Base-by-base conservation (phyloP, 2,888 invertebrate species). In the Eilema depressum region DNA sequence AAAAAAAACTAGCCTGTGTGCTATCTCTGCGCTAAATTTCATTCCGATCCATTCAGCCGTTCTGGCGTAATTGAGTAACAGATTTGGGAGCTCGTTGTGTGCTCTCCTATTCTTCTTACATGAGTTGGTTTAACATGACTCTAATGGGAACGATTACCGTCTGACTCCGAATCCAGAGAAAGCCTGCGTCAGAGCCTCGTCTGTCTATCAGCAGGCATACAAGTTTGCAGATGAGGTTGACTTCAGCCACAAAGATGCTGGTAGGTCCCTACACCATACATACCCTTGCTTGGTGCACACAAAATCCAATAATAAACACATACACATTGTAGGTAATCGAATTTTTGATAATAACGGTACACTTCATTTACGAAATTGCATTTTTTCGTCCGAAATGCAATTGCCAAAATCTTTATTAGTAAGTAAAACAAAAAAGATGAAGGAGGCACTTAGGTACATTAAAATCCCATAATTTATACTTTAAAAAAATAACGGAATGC, bases 401-500 rank as follows among this genome's bases (percentile, higher is more conserved):
- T 87, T 79, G 78, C 78, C 76, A 69, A 81, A 82, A 83, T 80
- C 83, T 79, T 83, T 86, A 84, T 86, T 82, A 83, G 76, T 81
- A 76, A 73, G 77, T 74, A 70, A 80, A 83, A 85, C 78, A 85
- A 87, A 86, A 87, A 85, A 80, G 74, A 47, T 75, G 81, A 83
- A 86, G 86, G 87, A 88, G 82, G 85, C 82, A 85, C 87, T 87
- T 85, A 83, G 77, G 83, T 81, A 83, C 88, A 89, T 91, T 88
- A 90, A 91, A 90, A 86, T 88, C 86, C 84, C 88, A 89, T 90
- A 90, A 89, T 88, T 91, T 89, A 88, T 85, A 84, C 75, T 85
- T 71, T 62, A 30, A 79, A 82, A 88, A 88, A 89, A 87, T 84
- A 88, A 86, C 85, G 82, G 85, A 86, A 82, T 78, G 63, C 76